Percentiles rank a stretch among this genome's conserved stretches.
phyloP scores from a whole-genome alignment of 2,113 vertebrate species.

The Leptodactylus fuscus region DNA sequence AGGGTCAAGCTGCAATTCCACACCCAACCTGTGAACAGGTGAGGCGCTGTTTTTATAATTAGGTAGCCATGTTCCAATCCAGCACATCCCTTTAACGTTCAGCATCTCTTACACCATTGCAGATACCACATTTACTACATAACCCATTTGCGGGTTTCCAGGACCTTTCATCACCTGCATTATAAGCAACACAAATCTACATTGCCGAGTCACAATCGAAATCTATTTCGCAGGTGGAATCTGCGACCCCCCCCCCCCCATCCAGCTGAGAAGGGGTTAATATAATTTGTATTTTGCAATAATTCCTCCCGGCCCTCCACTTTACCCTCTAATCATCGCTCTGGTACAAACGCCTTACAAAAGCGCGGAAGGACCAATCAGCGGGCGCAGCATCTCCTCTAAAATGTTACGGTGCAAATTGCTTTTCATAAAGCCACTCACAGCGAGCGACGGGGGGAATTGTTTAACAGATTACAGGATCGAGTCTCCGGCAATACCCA shows the following conservation, averaged over 20 bases:
- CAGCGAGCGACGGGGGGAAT: slow-evolving; percentile 19
- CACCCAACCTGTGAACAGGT: too few relatives aligned
- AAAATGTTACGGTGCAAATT: slow-evolving; percentile 29
- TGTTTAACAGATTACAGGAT: slow-evolving; percentile 50
- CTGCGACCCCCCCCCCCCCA: too few relatives aligned
- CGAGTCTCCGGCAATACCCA: neutral
- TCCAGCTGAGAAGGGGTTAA: neutral
- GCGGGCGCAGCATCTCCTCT: neutral
- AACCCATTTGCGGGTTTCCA: too few relatives aligned
- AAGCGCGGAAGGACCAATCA: neutral
- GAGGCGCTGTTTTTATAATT: too few relatives aligned
- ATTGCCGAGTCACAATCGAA: too few relatives aligned
- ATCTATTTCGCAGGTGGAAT: too few relatives aligned
- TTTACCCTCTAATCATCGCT: slow-evolving; percentile 2
- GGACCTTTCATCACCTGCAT: slow-evolving; percentile 2
- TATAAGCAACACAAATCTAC: too few relatives aligned
- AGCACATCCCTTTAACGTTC: too few relatives aligned
- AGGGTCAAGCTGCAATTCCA: too few relatives aligned
- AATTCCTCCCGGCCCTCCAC: neutral
- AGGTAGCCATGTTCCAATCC: too few relatives aligned
- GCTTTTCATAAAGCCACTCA: slow-evolving; percentile 15
- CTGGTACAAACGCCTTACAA: neutral
- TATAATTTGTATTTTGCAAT: slow-evolving; percentile 24
- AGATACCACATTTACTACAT: too few relatives aligned
- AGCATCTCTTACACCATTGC: too few relatives aligned